Base-by-base conservation (phyloP, 2,113 vertebrate genomes). In the Mixornis gularis region DNA sequence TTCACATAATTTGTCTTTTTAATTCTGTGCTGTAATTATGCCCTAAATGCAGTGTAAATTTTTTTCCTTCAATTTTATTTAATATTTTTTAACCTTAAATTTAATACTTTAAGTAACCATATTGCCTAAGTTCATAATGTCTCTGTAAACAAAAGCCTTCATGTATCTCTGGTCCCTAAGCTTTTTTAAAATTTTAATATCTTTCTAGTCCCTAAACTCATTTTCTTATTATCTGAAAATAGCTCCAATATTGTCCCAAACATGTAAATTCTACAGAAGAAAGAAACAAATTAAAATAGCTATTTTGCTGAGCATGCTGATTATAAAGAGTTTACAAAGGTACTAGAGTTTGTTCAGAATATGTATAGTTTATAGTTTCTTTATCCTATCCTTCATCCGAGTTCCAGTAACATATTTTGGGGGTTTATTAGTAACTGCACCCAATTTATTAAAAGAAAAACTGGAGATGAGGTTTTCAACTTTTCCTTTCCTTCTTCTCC, bases 221-320 rank as follows among this genome's bases (percentile, higher is more conserved):
- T 48, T 74, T 48, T 38, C 15, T 48, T 25, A 48, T 30, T 17
- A 25, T 17, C 22, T 2, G 12, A 48, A 59, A 38, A 60, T 60
- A 38, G 20, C n/a, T 48, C 12, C 12, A 30, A 15, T 74, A 30
- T 38, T 59, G 9, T 59, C 9, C 43, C 72, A 30, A 60, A 24
- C 2, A 19, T 0, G 0, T 38, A 48, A 17, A 9, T 48, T 74
- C 36, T 48, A 30, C n/a, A 30, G 27, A 74, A 22, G 5, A 48
- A 32, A 32, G 21, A 12, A 38, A 9, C 26, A 38, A 36, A 48
- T 30, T 25, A 48, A 38, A 38, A 38, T 38, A 30, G 20, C 5
- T 59, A 30, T 48, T 59, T 25, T 74, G 9, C 4, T 59, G 55
- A 30, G 43, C 2, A 4, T 17, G 20, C 6, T 24, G 26, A 18